These are phyloP conservation scores for Benthosema pterotum DNA, from an alignment of 2,797 vertebrate genomes.

Conservation along the genomic window DNA sequence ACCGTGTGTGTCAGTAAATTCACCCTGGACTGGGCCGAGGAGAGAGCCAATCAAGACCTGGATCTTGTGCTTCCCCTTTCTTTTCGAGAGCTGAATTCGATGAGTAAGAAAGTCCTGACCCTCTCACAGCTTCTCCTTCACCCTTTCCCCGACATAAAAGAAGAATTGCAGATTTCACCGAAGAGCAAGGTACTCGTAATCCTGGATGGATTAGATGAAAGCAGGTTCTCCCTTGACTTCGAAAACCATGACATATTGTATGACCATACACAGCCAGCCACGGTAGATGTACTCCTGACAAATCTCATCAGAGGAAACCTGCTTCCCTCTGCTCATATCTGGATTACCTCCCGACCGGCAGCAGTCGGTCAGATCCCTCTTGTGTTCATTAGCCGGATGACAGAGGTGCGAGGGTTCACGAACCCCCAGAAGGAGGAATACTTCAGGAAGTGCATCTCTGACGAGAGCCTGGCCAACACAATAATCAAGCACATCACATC, in stretches of 20 bases:
- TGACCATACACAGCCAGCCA: conserved; percentile 38
- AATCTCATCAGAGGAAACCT: conserved; percentile 68
- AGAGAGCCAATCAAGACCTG: conserved; percentile 52
- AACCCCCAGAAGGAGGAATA: conserved; percentile 70
- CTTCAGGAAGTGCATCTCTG: conserved; percentile 57
- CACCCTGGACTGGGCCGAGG: conserved; percentile 69
- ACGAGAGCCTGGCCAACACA: conserved; percentile 40
- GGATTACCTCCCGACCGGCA: conserved; percentile 69
- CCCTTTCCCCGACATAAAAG: conserved; percentile 60
- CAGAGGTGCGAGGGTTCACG: conserved; percentile 70
- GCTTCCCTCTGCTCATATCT: conserved; percentile 58
- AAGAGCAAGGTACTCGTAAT: conserved; percentile 59
- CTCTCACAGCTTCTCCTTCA: conserved; percentile 48
- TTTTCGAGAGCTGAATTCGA: conserved; percentile 70
- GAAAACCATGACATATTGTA: conserved; percentile 50
- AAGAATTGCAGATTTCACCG: conserved; percentile 37
- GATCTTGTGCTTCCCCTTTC: conserved; percentile 67
- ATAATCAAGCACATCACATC: conserved; percentile 65
- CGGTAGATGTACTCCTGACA: conserved; percentile 48
- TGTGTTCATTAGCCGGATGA: conserved; percentile 56
- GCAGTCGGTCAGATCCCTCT: conserved; percentile 62
- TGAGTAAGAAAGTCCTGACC: conserved; percentile 41
- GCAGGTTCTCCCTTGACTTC: conserved; percentile 64
- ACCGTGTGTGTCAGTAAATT: conserved; percentile 67
- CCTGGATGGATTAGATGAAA: conserved; percentile 74